These are phyloP conservation scores for Aegypius monachus DNA, from an alignment of 2,113 vertebrate genomes.

Conservation along the genomic window DNA sequence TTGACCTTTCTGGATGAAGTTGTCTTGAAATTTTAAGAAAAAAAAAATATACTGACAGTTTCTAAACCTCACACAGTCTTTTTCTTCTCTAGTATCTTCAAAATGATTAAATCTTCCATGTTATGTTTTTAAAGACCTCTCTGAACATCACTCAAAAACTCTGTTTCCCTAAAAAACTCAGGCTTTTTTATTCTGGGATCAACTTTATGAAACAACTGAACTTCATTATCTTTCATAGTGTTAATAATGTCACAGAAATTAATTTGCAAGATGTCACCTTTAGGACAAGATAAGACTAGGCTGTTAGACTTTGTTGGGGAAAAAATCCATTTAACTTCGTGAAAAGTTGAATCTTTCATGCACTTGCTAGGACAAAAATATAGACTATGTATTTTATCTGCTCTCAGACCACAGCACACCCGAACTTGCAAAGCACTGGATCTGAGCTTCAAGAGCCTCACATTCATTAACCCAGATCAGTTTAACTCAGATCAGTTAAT, in stretches of 20 bases:
- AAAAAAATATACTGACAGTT: slow-evolving; percentile 22
- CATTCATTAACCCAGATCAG: slow-evolving; percentile 71
- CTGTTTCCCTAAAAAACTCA: slow-evolving; percentile 57
- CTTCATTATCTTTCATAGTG: slow-evolving; percentile 50
- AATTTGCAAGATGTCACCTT: slow-evolving; percentile 67
- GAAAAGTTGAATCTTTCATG: background rate
- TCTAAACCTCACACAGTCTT: slow-evolving; percentile 46
- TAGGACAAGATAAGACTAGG: background rate
- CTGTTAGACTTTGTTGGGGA: background rate
- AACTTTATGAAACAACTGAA: slow-evolving; percentile 71
- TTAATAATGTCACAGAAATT: slow-evolving; percentile 61
- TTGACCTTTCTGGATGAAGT: slow-evolving; percentile 53
- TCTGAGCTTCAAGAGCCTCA: slow-evolving; percentile 75
- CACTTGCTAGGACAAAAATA: background rate
- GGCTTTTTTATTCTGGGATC: slow-evolving; percentile 64
- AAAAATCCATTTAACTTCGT: background rate
- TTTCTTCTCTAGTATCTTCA: slow-evolving; percentile 67
- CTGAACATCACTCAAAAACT: background rate
- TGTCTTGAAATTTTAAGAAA: slow-evolving; percentile 70
- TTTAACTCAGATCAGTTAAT: slow-evolving; percentile 34
- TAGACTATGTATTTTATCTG: background rate
- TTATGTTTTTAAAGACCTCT: slow-evolving; percentile 69
- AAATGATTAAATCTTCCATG: slow-evolving; percentile 56
- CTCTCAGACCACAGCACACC: slow-evolving; percentile 56
- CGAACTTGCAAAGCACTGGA: slow-evolving; percentile 59